A percentile compares a stretch with the other conserved stretches of the same genome.
Evolutionary conservation across 2,888 invertebrate species (phyloP).

Genomic region (Exocentrus adspersus): DNA sequence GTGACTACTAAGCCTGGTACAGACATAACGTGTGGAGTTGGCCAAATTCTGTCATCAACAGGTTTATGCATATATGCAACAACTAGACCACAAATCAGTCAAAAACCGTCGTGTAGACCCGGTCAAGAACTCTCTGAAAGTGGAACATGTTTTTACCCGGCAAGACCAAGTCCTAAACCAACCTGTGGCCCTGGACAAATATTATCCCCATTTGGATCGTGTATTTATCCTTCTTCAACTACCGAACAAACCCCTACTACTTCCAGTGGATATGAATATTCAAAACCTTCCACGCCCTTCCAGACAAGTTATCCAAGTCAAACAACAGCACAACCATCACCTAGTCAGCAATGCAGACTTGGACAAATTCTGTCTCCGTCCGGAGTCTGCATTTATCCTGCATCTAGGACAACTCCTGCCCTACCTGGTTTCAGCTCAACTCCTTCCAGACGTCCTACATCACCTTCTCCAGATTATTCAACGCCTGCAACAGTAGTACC

Average conservation of each 20-base stretch:
- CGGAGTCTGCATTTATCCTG: slow-evolving; percentile 32
- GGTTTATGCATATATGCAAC: slow-evolving; percentile 39
- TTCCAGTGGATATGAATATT: slow-evolving; percentile 23
- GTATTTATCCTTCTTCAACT: not conserved
- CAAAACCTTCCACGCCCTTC: slow-evolving; percentile 7
- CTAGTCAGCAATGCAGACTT: slow-evolving; percentile 16
- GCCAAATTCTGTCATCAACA: slow-evolving; percentile 32
- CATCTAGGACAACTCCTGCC: not conserved
- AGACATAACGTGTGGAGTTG: slow-evolving; percentile 34
- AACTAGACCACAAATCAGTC: not conserved
- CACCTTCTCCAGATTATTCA: not conserved
- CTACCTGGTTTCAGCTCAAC: too few relatives aligned
- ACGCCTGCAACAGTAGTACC: not conserved
- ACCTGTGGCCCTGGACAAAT: slow-evolving; percentile 3
- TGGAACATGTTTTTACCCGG: slow-evolving; percentile 34
- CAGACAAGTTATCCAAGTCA: not conserved
- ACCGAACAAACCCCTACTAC: slow-evolving; percentile 5
- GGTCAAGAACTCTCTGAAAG: slow-evolving; percentile 32
- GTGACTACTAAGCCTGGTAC: slow-evolving; percentile 33
- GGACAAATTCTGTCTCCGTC: slow-evolving; percentile 28
- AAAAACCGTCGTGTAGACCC: slow-evolving; percentile 27
- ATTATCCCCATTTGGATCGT: not conserved
- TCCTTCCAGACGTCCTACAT: not conserved
- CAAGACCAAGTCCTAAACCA: slow-evolving; percentile 11
- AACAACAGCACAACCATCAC: slow-evolving; percentile 4